phyloP scores from a whole-genome alignment of 2,888 invertebrate species.

The Drosophila peninsularis region DNA sequence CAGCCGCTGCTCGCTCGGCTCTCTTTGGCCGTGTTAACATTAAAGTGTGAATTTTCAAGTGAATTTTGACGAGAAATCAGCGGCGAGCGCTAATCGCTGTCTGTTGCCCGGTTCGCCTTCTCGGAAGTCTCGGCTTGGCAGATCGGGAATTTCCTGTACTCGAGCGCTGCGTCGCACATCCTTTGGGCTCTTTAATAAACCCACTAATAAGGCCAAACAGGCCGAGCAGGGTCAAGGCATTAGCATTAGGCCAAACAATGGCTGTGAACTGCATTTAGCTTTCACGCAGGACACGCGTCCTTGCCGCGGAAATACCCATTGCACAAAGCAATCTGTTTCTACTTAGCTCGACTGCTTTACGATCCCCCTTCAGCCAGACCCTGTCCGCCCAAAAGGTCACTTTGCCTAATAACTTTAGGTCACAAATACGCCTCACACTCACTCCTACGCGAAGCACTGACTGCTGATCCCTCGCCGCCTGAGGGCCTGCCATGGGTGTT shows the following conservation, averaged over 20 bases:
- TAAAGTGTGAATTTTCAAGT: conserved; percentile 76
- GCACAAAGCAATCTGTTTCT: conserved; percentile 61
- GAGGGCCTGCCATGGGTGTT: conserved; percentile 37
- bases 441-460: conserved; percentile 75
- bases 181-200: conserved; percentile 56
- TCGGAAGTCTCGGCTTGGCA: conserved; percentile 66
- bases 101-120: conserved; percentile 37
- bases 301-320: conserved; percentile 60
- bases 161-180: conserved; percentile 23
- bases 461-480: conserved; percentile 49
- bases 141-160: conserved; percentile 61
- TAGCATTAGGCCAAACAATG: conserved; percentile 74
- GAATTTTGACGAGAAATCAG: conserved; percentile 72
- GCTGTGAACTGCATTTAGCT: conserved; percentile 60
- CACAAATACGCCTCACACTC: conserved; percentile 74
- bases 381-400: conserved; percentile 60
- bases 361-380: conserved; percentile 6
- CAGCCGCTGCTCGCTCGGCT: conserved; percentile 13
- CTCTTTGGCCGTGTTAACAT: conserved; percentile 41
- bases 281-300: conserved; percentile 70
- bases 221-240: conserved; percentile 57
- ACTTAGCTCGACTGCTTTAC: conserved; percentile 53
- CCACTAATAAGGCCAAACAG: conserved; percentile 74
- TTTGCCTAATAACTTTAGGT: conserved; percentile 77
- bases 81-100: conserved; percentile 49